A percentile compares a stretch with the other conserved stretches of the same genome.
These are phyloP conservation scores for Apostichopus californicus DNA, from an alignment of 35 echinoderm and acorn worm genomes.

Conservation along the genomic window DNA sequence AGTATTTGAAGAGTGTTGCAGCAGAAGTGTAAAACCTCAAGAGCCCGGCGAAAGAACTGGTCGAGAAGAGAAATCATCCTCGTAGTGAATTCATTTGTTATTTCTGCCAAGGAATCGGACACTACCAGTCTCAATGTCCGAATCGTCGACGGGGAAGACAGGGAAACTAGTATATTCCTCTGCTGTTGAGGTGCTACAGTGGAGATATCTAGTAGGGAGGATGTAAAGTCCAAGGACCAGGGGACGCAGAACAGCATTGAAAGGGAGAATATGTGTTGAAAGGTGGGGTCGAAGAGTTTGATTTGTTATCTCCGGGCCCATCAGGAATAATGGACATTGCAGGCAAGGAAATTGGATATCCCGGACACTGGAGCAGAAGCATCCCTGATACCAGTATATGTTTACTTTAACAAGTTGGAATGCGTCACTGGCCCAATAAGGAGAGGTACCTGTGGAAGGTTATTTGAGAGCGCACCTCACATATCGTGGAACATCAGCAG, in stretches of 20 bases:
- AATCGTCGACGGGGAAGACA: background rate
- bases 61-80: background rate
- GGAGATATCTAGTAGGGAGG: background rate
- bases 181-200: background rate
- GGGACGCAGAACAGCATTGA: no score
- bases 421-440: no score
- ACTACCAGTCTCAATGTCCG: no score
- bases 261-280: background rate
- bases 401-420: background rate
- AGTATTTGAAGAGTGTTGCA: background rate
- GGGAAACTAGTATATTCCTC: background rate
- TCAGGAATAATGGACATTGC: background rate
- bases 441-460: background rate
- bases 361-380: conserved; percentile 3
- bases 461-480: background rate
- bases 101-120: background rate
- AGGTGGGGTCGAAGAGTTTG: background rate
- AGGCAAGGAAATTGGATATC: background rate
- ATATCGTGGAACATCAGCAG: conserved; percentile 5
- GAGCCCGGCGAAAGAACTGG: background rate
- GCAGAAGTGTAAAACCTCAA: background rate
- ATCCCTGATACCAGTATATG: conserved; percentile 22
- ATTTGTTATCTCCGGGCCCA: conserved; percentile 17
- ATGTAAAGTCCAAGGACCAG: background rate
- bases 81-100: background rate